phyloP scores from a whole-genome alignment of 2,797 vertebrate genomes.

The Scarus forsteni region DNA sequence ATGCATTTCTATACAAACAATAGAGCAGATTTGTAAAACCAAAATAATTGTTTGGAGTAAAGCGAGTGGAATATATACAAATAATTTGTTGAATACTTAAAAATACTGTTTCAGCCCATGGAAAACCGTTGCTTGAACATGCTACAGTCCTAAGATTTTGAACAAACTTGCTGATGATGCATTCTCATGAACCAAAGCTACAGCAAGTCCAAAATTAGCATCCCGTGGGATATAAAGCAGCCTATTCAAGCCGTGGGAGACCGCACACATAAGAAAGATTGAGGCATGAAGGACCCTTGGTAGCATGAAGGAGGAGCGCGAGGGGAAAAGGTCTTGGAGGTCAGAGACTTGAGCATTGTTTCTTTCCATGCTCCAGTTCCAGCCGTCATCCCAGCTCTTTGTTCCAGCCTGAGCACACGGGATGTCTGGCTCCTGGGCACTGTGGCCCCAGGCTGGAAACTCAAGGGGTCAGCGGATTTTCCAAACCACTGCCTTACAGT shows the following conservation, averaged over 20 bases:
- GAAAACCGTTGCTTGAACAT: background rate
- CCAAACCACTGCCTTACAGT: slow-evolving; percentile 66
- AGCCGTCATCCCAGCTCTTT: slow-evolving; percentile 68
- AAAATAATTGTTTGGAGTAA: no score
- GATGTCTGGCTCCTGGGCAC: slow-evolving; percentile 62
- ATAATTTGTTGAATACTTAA: no score
- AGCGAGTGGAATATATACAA: no score
- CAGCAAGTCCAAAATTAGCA: slow-evolving; percentile 17
- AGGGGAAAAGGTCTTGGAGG: slow-evolving; percentile 46
- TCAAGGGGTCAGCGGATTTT: slow-evolving; percentile 72
- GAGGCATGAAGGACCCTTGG: slow-evolving; percentile 40
- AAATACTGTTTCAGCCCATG: no score
- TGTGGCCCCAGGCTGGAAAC: slow-evolving; percentile 58
- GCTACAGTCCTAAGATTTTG: background rate
- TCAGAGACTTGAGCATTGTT: slow-evolving; percentile 73
- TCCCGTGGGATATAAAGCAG: slow-evolving; percentile 31
- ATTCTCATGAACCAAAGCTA: background rate
- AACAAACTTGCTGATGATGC: background rate
- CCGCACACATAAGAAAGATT: slow-evolving; percentile 36
- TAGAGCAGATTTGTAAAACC: no score
- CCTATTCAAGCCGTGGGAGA: slow-evolving; percentile 38
- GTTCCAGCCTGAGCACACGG: slow-evolving; percentile 62
- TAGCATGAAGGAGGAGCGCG: slow-evolving; percentile 19
- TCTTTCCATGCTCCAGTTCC: slow-evolving; percentile 72
- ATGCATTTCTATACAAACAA: no score